phyloP scores from a whole-genome alignment of 1,140 invertebrate species.

The Dolichoris vasculosae region DNA sequence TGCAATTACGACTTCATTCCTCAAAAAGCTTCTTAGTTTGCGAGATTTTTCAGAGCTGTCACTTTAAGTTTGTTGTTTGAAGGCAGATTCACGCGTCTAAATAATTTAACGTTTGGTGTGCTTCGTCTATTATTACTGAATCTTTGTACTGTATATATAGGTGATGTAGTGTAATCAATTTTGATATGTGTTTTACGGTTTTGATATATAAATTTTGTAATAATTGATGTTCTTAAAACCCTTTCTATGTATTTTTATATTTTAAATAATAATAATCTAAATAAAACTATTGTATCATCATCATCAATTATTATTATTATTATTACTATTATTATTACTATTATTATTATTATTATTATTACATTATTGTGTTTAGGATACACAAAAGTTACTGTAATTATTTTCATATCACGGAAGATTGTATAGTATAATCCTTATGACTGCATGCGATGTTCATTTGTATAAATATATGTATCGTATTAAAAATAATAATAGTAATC shows the following conservation, averaged over 20 bases:
- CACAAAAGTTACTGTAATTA: too few species aligned
- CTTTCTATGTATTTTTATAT: too few species aligned
- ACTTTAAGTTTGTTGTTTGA: background rate
- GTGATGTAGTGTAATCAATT: background rate
- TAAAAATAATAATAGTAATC: background rate
- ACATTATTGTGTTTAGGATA: too few species aligned
- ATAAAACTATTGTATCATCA: too few species aligned
- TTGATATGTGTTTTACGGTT: background rate
- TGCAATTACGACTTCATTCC: background rate
- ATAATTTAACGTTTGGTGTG: background rate
- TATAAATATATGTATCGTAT: background rate
- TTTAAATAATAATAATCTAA: too few species aligned
- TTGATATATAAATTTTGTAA: background rate
- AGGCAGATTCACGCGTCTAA: background rate
- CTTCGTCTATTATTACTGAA: background rate
- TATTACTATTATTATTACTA: too few species aligned
- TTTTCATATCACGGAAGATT: too few species aligned
- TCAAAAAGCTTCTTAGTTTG: background rate
- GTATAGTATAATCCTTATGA: too few species aligned
- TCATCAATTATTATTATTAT: too few species aligned
- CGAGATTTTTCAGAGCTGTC: background rate
- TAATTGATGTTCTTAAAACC: background rate
- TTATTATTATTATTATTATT: too few species aligned
- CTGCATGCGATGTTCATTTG: background rate
- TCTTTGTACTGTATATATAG: background rate